Evolutionary conservation across 2,888 invertebrate species (phyloP), one percentile per base, ranked within the genome.

Genomic region (Argynnis bischoffii): DNA sequence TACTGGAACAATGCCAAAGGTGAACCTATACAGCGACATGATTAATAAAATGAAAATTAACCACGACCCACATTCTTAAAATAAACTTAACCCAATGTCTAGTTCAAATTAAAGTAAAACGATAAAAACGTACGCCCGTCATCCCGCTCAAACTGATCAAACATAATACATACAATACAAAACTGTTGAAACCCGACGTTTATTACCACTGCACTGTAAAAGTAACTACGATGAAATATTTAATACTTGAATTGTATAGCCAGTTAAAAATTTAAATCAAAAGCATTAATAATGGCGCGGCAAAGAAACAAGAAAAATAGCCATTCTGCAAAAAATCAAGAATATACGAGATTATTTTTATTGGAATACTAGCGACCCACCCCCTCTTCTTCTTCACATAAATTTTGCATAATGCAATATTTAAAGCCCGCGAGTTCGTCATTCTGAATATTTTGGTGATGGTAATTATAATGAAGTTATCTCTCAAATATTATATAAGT

Each of bases 81-180:
- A 74, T 76, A 73, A 64, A 66, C 73, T 64, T 69, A 78, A 74
- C 74, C 78, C 88, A 90, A 90, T 90, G 90, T 90, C 90, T 90
- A 89, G 89, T 89, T 89, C 89, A 89, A 69, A 72, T 73, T 55
- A 68, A 76, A 77, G 74, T 59, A 69, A 73, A 77, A 77, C 71
- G 63, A 69, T 75, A 75, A 74, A 54, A 63, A 65, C 48, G 21
- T 55, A 41, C 15, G 46, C 14, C 56, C 61, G 53, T 11, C 53
- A 60, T 69, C 53, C 53, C 53, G 66, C 53, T 64, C 55, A 50
- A 47, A 75, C 72, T 72, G 76, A 76, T 41, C 11, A 11, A 41
- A 41, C 35, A 11, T 8, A 75, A 76, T 73, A 76, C 77, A 78
- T 66, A 71, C 55, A 31, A 59, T 55, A 41, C 53, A 26, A 53